These are phyloP conservation scores for Hippoglossus stenolepis DNA, from an alignment of 2,113 vertebrate species.

Conservation along the genomic window DNA sequence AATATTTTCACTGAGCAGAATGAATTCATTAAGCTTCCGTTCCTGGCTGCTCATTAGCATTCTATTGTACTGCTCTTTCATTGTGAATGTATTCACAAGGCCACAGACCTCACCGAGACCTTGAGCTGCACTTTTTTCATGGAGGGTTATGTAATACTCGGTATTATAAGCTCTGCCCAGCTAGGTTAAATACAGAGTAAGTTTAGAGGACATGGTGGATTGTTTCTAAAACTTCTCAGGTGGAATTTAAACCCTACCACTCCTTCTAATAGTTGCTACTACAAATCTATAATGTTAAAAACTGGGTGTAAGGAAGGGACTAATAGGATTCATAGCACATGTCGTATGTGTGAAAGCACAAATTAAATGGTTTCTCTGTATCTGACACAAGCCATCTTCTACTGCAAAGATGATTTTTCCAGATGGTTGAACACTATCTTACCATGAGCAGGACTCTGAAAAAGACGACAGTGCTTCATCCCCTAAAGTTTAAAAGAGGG, in stretches of 20 bases:
- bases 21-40: neutral
- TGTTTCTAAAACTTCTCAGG: neutral
- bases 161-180: neutral
- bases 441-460: too few relatives aligned
- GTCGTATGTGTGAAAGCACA: too few relatives aligned
- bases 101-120: neutral
- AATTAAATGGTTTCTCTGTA: too few relatives aligned
- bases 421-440: too few relatives aligned
- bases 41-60: constrained; percentile 4
- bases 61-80: neutral
- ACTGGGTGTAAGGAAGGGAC: too few relatives aligned
- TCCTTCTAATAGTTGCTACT: too few relatives aligned
- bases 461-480: too few relatives aligned
- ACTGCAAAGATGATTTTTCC: too few relatives aligned
- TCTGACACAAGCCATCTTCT: too few relatives aligned
- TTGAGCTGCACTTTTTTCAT: neutral
- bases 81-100: neutral
- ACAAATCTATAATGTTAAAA: too few relatives aligned
- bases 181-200: neutral
- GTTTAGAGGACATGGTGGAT: neutral
- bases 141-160: neutral
- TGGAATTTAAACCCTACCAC: neutral
- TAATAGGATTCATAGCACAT: too few relatives aligned
- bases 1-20: neutral
- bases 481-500: too few relatives aligned